phyloP scores from a whole-genome alignment of 1,140 invertebrate species.

The Helicoverpa armigera region DNA sequence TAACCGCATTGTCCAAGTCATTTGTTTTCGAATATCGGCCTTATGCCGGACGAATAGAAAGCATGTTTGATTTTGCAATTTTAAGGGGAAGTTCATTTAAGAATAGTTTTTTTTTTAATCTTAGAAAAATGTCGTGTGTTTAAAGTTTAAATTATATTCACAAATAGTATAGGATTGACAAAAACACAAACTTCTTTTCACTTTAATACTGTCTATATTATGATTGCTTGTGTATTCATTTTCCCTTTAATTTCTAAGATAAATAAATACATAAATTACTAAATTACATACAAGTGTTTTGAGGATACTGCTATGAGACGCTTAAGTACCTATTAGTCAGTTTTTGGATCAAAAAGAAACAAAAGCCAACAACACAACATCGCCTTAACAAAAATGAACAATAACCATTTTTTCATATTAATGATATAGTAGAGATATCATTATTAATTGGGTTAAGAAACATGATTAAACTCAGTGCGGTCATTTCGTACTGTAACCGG shows the following conservation, averaged over 20 bases:
- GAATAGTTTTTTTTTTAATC: too few species aligned
- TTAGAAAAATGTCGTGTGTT: too few species aligned
- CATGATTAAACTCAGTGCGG: conserved; percentile 67
- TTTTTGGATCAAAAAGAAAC: not conserved
- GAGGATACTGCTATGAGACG: too few species aligned
- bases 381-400: conserved; percentile 60
- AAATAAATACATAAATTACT: too few species aligned
- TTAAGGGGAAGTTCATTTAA: conserved; percentile 37
- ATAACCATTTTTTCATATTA: conserved; percentile 71
- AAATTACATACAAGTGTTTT: too few species aligned
- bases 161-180: too few species aligned
- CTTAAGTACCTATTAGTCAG: too few species aligned
- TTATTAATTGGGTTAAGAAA: conserved; percentile 76
- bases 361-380: conserved; percentile 2
- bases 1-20: conserved; percentile 12
- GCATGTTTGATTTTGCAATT: conserved; percentile 66
- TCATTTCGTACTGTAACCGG: conserved; percentile 54
- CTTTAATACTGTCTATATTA: too few species aligned
- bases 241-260: too few species aligned
- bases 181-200: too few species aligned
- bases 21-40: conserved; percentile 43
- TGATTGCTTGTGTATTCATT: too few species aligned
- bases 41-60: conserved; percentile 52
- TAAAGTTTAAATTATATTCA: too few species aligned
- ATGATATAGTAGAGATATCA: conserved; percentile 73